Evolutionary conservation across 2,797 vertebrate genomes (phyloP).

Genomic region (Spheniscus humboldti): DNA sequence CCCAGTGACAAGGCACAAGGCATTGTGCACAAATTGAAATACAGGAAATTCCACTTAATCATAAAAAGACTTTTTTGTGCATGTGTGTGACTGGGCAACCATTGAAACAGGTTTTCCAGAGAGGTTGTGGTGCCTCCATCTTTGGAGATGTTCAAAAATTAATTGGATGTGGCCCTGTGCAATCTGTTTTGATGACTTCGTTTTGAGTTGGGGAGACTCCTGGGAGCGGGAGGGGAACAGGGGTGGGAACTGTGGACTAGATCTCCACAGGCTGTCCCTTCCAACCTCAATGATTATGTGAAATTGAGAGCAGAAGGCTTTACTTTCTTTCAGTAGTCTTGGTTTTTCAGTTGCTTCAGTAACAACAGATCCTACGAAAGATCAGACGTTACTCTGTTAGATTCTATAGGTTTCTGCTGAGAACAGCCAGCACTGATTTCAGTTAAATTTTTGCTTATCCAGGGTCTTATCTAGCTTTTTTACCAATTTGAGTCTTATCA

Average conservation of each 20-base stretch:
- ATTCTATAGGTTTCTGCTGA: not conserved
- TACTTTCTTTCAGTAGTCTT: not conserved
- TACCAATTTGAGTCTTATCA: not conserved
- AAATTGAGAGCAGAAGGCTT: not conserved
- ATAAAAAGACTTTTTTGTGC: not conserved
- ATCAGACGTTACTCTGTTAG: not conserved
- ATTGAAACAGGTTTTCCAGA: not conserved
- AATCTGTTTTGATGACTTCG: not conserved
- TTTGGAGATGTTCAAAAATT: not conserved
- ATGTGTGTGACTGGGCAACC: not conserved
- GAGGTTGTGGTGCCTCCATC: not conserved
- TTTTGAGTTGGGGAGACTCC: not conserved
- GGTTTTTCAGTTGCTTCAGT: not conserved
- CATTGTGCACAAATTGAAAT: not conserved
- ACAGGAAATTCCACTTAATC: not conserved
- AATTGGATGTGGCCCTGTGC: not conserved
- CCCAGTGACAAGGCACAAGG: not conserved
- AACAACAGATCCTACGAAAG: not conserved
- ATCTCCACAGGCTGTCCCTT: not conserved
- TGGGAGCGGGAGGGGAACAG: not conserved
- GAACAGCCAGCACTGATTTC: not conserved
- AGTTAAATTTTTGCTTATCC: not conserved
- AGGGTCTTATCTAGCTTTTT: not conserved
- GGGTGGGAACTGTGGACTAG: not conserved
- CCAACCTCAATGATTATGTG: not conserved